phyloP scores from a whole-genome alignment of 2,113 vertebrate species.

The Engystomops pustulosus region DNA sequence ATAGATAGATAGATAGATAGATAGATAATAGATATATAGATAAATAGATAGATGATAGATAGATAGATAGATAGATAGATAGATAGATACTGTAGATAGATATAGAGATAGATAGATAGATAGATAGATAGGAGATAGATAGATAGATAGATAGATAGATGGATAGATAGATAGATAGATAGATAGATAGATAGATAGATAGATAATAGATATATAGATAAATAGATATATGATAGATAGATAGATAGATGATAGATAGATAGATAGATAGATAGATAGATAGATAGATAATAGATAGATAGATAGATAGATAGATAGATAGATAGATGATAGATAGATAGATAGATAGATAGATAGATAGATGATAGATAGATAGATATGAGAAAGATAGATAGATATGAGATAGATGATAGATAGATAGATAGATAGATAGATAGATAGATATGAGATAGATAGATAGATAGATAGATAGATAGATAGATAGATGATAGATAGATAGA shows the following conservation, averaged over 20 bases:
- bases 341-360: not conserved
- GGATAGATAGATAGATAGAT: not conserved
- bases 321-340: not conserved
- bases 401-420: not conserved
- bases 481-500: not conserved
- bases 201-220: not conserved
- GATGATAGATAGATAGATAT: not conserved
- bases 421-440: too few species aligned
- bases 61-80: conserved; percentile 3
- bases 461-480: too few species aligned
- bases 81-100: not conserved
- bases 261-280: too few species aligned
- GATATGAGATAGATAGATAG: too few species aligned
- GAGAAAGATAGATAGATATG: too few species aligned
- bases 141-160: not conserved
- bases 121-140: not conserved
- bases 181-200: not conserved
- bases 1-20: too few species aligned
- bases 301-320: not conserved
- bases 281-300: not conserved
- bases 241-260: not conserved
- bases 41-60: too few species aligned
- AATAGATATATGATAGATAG: not conserved
- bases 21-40: too few species aligned
- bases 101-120: not conserved